phyloP scores from a whole-genome alignment of 2,797 vertebrate genomes.

The Acrossocheilus wenchowensis region DNA sequence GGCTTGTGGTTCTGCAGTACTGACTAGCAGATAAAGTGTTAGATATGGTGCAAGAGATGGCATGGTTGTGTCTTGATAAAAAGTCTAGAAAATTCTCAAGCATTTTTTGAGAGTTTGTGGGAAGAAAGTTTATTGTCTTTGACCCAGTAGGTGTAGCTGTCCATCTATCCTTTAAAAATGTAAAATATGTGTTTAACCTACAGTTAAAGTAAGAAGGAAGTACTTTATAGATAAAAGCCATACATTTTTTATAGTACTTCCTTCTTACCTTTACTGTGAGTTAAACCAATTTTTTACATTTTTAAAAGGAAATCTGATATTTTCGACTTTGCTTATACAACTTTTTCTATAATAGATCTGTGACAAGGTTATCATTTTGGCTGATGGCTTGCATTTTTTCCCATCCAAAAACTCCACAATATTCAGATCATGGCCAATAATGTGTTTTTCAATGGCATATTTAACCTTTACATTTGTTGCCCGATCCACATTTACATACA shows the following conservation, averaged over 20 bases:
- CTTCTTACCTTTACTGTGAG: not conserved
- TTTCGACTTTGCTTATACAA: not conserved
- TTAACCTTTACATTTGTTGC: not conserved
- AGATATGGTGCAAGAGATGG: not conserved
- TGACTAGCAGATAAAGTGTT: slow-evolving; percentile 1
- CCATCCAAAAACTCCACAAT: not conserved
- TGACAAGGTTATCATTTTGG: not conserved
- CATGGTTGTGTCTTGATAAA: not conserved
- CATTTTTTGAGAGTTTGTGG: not conserved
- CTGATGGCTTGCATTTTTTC: not conserved
- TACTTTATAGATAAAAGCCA: not conserved
- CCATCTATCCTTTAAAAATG: not conserved
- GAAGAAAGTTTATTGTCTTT: not conserved
- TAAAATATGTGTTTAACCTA: not conserved
- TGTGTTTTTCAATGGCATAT: not conserved
- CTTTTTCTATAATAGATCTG: not conserved
- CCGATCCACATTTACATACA: not conserved
- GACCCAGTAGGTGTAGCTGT: not conserved
- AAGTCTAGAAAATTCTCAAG: not conserved
- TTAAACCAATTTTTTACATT: not conserved
- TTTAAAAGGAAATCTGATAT: not conserved
- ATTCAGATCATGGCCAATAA: not conserved
- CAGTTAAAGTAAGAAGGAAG: not conserved
- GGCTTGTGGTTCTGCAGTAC: slow-evolving; percentile 5
- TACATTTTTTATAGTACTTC: not conserved